These are phyloP conservation scores for Brachionus koreanus DNA, from an alignment of 1,140 invertebrate species.

Conservation along the genomic window DNA sequence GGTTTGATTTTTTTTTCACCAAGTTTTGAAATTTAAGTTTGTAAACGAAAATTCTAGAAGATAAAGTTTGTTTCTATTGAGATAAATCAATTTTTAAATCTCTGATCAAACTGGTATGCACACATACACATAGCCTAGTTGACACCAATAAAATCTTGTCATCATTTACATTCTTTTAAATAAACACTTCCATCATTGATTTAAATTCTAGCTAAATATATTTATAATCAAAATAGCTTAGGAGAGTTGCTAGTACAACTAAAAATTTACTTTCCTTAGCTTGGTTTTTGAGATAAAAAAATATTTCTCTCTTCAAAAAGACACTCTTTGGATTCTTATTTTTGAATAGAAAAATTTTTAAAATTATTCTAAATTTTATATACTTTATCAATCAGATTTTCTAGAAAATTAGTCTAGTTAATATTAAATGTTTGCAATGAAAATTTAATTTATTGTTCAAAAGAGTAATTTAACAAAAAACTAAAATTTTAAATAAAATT, in stretches of 20 bases:
- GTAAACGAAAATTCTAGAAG: slow-evolving; percentile 23
- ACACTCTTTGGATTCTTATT: background rate
- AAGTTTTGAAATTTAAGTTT: background rate
- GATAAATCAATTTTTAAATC: background rate
- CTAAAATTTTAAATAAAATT: too few relatives aligned
- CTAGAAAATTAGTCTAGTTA: too few relatives aligned
- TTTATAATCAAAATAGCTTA: background rate
- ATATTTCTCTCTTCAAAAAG: background rate
- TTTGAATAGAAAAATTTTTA: background rate
- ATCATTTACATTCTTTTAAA: background rate
- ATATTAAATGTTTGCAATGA: too few relatives aligned
- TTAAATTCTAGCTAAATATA: background rate
- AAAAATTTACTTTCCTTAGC: background rate
- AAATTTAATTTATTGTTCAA: too few relatives aligned
- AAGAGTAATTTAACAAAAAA: too few relatives aligned
- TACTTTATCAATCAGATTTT: too few relatives aligned
- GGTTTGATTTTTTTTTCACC: background rate
- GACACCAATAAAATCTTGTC: background rate
- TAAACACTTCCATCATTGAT: background rate
- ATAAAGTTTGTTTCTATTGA: background rate
- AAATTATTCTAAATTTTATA: too few relatives aligned
- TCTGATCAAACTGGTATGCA: background rate
- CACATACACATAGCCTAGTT: background rate
- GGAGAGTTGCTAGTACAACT: background rate
- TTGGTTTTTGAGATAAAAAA: background rate